Conservation (phyloP, 2,113 vertebrate genomes). For the Macquaria australasica region DNA sequence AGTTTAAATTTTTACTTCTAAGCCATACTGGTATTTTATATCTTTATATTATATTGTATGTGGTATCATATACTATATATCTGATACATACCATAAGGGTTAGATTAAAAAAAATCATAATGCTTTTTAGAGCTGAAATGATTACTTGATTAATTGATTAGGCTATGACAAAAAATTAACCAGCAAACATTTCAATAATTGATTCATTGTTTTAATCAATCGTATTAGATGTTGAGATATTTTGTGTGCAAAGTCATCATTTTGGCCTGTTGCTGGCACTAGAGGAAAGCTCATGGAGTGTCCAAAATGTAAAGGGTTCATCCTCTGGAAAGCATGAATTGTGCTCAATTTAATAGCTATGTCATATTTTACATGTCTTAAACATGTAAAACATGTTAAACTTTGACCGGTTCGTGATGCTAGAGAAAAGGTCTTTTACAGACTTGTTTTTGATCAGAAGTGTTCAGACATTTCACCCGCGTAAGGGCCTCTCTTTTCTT, state of each 20-base stretch:
- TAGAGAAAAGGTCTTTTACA: background rate
- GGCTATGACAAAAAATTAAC: background rate
- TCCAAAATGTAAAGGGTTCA: background rate
- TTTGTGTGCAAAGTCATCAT: too few species aligned
- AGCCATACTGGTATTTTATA: background rate
- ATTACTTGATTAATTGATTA: background rate
- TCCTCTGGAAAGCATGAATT: background rate
- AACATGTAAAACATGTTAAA: too few species aligned
- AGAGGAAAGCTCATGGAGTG: background rate
- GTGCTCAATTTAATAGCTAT: background rate
- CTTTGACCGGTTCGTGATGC: background rate
- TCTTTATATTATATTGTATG: background rate
- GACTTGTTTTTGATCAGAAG: background rate
- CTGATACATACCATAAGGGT: background rate
- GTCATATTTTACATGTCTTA: background rate
- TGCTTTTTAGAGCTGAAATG: background rate
- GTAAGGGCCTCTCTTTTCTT: background rate
- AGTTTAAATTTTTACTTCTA: background rate
- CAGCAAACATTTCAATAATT: background rate
- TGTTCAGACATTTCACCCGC: constrained; percentile 29
- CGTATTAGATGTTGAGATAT: too few species aligned
- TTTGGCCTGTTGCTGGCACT: background rate
- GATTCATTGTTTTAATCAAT: too few species aligned
- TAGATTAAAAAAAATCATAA: background rate
- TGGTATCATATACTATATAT: too few species aligned